phyloP scores from a whole-genome alignment of 2,113 vertebrate genomes.

The Microtus ochrogaster region DNA sequence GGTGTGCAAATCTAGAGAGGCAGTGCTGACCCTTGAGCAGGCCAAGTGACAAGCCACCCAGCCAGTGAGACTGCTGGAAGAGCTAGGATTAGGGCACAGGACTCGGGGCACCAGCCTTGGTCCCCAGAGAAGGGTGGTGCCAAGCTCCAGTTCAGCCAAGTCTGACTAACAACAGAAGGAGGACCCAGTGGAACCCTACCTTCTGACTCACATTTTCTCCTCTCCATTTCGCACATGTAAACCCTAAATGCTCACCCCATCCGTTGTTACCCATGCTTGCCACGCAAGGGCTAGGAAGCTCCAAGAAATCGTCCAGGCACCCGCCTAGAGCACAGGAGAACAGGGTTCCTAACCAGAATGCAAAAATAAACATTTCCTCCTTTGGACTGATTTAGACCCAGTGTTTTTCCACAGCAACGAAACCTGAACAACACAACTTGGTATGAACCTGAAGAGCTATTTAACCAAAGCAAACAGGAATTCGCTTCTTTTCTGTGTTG shows the following conservation, averaged over 20 bases:
- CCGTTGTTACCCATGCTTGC: background rate
- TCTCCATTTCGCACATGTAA: background rate
- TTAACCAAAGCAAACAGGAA: too few species aligned
- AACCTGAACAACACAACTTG: too few species aligned
- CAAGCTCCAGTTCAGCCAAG: background rate
- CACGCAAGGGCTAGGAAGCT: background rate
- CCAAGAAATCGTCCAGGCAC: background rate
- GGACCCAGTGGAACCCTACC: background rate
- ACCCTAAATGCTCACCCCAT: background rate
- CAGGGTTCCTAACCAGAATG: background rate
- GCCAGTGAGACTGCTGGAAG: background rate
- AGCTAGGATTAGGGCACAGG: background rate
- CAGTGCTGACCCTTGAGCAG: accelerated
- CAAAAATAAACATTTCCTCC: background rate
- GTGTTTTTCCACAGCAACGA: background rate
- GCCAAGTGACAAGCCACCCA: background rate
- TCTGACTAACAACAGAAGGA: background rate
- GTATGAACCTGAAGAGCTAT: background rate
- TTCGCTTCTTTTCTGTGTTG: background rate
- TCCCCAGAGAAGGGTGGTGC: background rate
- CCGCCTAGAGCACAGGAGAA: background rate
- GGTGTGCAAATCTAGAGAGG: background rate
- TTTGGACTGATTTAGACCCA: background rate
- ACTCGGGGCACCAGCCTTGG: background rate
- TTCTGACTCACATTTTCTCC: background rate